Evolutionary conservation across 2,797 vertebrate species (phyloP), one percentile per base, ranked within the genome.

Genomic region (Cryptoblepharus egeriae): DNA sequence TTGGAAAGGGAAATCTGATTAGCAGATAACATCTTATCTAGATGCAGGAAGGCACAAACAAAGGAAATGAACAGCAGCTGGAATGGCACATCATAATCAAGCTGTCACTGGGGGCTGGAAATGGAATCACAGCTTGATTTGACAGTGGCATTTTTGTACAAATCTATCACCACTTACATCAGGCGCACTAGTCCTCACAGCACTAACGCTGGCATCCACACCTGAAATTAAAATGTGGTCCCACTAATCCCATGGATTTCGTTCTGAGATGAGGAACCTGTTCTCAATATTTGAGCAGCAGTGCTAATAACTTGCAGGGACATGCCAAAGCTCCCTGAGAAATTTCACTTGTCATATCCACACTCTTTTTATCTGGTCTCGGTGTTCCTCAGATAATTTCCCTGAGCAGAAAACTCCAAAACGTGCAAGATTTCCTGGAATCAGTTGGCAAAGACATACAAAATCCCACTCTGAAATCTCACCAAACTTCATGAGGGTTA

Each of bases 71-170:
- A 70, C 49, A 78, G 73, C 75, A 72, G 22, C 68, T 78, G 73
- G 69, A 78, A 78, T 73, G 75, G 39, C 69, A 83, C 52, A 78
- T 78, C 75, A 57, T 78, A 78, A 83, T 83, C 82, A 83, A 78
- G 61, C 58, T 78, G 61, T 78, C 75, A 73, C 49, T 57, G 81
- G 81, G 61, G 68, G 60, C 35, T 83, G 68, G 60, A 78, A 78
- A 73, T 73, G 52, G 61, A 73, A 73, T 83, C 82, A 71, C 75
- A 78, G 82, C 75, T 83, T 77, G 82, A 78, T 83, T 78, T 83
- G 67, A 77, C 69, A 65, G 49, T 35, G 57, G 15, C 77, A 28
- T 73, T 42, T 68, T 65, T 32, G 18, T 58, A 73, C 16, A 60
- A 83, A 83, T 78, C 82, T 64, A 58, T 64, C 65, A 9, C 60